Percentiles rank a stretch among this genome's conserved stretches.
phyloP scores from a whole-genome alignment of 1,140 invertebrate genomes.

The Eueides isabella region DNA sequence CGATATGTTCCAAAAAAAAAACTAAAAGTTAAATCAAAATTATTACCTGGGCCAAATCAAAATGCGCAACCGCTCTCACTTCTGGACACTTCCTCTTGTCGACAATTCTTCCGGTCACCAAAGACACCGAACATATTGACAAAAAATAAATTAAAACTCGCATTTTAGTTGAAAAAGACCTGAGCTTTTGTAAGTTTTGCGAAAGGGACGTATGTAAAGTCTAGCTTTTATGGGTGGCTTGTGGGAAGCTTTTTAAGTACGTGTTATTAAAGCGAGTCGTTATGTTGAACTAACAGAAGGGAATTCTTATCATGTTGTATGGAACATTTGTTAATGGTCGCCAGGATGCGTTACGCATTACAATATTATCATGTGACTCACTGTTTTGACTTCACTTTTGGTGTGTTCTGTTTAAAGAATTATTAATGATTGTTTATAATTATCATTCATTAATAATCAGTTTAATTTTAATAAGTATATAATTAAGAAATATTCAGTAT shows the following conservation, averaged over 20 bases:
- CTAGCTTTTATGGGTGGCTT: neutral
- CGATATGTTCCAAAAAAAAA: neutral
- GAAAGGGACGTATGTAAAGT: neutral
- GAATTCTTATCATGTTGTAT: slow-evolving; percentile 78
- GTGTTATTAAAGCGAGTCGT: slow-evolving; percentile 59
- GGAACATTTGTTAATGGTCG: slow-evolving; percentile 71
- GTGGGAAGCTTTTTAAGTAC: slow-evolving; percentile 29
- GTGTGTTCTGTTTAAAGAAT: neutral
- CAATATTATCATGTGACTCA: slow-evolving; percentile 76
- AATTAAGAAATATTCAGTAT: too few species aligned
- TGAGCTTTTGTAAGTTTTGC: neutral
- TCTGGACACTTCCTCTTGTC: slow-evolving; percentile 75
- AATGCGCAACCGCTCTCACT: slow-evolving; percentile 74
- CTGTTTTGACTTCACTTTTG: slow-evolving; percentile 45
- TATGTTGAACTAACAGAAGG: slow-evolving; percentile 71
- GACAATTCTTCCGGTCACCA: slow-evolving; percentile 55
- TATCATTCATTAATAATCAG: too few species aligned
- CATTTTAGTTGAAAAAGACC: slow-evolving; percentile 7
- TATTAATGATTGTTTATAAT: neutral
- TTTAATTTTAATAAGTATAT: too few species aligned
- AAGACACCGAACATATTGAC: slow-evolving; percentile 43
- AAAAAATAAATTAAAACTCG: neutral
- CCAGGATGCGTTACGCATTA: slow-evolving; percentile 66
- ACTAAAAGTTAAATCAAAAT: neutral
- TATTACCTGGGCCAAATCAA: slow-evolving; percentile 68